These are phyloP conservation scores for Trachelus stipa DNA, from an alignment of 2,888 invertebrate species.

Conservation along the genomic window DNA sequence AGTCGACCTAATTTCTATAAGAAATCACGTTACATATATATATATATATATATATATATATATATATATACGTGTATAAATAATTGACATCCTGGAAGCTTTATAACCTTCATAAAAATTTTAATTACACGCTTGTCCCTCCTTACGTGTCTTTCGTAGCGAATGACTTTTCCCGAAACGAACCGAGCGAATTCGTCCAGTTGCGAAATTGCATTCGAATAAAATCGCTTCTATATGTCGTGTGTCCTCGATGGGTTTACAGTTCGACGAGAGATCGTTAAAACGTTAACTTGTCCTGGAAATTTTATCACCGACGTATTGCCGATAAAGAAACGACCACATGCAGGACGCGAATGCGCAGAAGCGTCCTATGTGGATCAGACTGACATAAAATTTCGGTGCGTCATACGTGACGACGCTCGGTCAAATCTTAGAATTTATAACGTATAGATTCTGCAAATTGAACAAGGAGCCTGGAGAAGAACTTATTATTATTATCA, in stretches of 20 bases:
- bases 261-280: neutral
- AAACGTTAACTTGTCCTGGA: neutral
- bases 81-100: neutral
- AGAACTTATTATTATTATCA: neutral
- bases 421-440: too few species aligned
- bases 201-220: neutral
- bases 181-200: neutral
- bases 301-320: neutral
- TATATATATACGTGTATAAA: neutral
- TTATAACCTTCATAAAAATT: neutral
- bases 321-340: neutral
- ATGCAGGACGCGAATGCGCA: neutral
- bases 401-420: neutral
- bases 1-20: neutral
- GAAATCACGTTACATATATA: neutral
- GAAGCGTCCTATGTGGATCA: neutral
- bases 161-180: neutral
- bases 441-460: neutral
- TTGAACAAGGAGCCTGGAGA: too few species aligned
- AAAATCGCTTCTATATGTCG: neutral
- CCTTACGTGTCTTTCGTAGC: neutral
- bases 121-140: neutral
- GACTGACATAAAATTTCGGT: neutral
- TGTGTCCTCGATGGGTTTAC: neutral
- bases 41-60: too few species aligned